A percentile compares a stretch with the other conserved stretches of the same genome.
Evolutionary conservation across 2,888 invertebrate genomes (phyloP).

Genomic region (Lithophane socia): DNA sequence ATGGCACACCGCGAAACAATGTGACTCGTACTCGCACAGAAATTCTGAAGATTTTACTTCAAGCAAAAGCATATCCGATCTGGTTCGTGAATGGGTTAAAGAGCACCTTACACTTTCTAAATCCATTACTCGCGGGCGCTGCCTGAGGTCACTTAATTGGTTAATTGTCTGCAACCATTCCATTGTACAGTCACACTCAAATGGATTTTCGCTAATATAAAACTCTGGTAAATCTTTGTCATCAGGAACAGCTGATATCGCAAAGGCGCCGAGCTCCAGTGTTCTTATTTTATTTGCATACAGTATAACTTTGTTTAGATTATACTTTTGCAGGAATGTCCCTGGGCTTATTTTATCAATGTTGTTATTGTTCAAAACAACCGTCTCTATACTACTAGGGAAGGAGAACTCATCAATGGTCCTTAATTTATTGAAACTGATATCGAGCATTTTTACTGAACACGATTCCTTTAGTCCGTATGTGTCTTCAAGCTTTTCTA

Average conservation of each 20-base stretch:
- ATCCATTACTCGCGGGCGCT: constrained; percentile 95
- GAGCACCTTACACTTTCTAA: constrained; percentile 94
- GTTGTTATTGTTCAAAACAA: constrained; percentile 94
- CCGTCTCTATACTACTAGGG: constrained; percentile 93
- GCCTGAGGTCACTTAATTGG: constrained; percentile 93
- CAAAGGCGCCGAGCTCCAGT: constrained; percentile 93
- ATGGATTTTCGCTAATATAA: constrained; percentile 95
- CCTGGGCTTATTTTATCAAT: constrained; percentile 93
- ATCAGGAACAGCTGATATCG: constrained; percentile 92
- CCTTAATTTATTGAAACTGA: constrained; percentile 93
- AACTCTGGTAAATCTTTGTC: constrained; percentile 94
- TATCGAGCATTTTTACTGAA: constrained; percentile 94
- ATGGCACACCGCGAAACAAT: constrained; percentile 96
- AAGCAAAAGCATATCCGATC: constrained; percentile 91
- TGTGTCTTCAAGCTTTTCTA: constrained; percentile 94
- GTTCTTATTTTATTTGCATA: constrained; percentile 94
- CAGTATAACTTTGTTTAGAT: constrained; percentile 94
- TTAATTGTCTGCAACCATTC: constrained; percentile 96
- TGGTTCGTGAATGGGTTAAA: constrained; percentile 92
- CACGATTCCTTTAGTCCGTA: constrained; percentile 92
- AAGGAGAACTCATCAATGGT: constrained; percentile 93
- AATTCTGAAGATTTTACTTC: constrained; percentile 94
- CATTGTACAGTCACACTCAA: constrained; percentile 96
- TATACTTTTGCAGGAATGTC: constrained; percentile 93
- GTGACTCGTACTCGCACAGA: constrained; percentile 95